Base-by-base conservation (phyloP, 2,113 vertebrate species). In the Neomonachus schauinslandi region DNA sequence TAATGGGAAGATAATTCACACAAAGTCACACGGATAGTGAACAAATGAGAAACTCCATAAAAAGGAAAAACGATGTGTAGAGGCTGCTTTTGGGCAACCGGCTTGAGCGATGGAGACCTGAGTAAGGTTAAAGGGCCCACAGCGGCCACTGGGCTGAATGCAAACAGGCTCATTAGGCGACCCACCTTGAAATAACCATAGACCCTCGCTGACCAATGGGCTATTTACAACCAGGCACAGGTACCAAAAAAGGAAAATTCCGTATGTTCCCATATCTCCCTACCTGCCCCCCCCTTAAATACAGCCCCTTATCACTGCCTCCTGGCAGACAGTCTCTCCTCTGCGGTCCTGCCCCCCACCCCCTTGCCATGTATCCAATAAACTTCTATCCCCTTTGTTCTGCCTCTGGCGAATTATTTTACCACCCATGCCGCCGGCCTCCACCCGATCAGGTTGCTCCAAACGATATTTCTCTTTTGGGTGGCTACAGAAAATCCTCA, bases 1-100 rank as follows among this genome's bases (percentile, higher is more conserved):
- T 90, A 90, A 83, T 61, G 80, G n/a, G 61, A 49, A 87, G 82
- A 61, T 92, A 94, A 90, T 83, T 96, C 80, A 93, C 72, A 72
- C 65, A 86, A 81, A 79, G 19, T 77, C 83, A 28, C 57, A 59
- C 2, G 55, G 95, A 96, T 24, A 89, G 57, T 26, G 51, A 96
- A 72, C 49, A 93, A 90, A 94, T 39, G 84, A 79, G 36, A 87
- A 97, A 95, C 72, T 51, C n/a, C 55, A 94, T 55, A 67, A 82
- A 91, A 89, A 92, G 67, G 18, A 71, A 92, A 92, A 51, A 89
- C 31, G 61, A 14, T 65, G n/a, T 42, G 4, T 49, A 49, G 74
- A 77, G 42, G 74, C 42, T 28, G 4, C 42, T 77, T 76, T 77
- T 77, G 46, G 42, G 74, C 26, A 31, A 18, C 67, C n/a, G n/a